phyloP scores from a whole-genome alignment of 2,888 invertebrate species.

The Julus scanicus region DNA sequence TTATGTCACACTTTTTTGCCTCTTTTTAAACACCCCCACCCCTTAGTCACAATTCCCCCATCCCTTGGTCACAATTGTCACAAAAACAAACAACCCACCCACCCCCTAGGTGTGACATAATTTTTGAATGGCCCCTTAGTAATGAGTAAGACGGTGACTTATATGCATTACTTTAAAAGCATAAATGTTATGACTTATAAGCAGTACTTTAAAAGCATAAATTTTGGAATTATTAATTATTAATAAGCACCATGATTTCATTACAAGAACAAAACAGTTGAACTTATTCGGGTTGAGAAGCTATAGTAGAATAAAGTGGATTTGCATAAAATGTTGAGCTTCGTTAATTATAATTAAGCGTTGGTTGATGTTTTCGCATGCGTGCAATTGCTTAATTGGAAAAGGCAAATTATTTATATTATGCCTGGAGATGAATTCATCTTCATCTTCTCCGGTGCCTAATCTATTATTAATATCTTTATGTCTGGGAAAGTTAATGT shows the following conservation, averaged over 20 bases:
- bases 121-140: too few relatives aligned
- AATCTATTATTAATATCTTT: slow-evolving; percentile 47
- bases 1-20: too few relatives aligned
- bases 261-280: slow-evolving; percentile 2
- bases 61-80: too few relatives aligned
- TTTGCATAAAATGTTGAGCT: neutral
- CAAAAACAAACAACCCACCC: too few relatives aligned
- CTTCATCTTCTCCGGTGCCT: slow-evolving; percentile 34
- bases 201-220: too few relatives aligned
- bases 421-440: slow-evolving; percentile 34
- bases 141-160: too few relatives aligned
- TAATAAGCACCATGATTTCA: neutral
- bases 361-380: neutral
- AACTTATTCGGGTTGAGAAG: neutral
- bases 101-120: too few relatives aligned
- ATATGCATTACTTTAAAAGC: too few relatives aligned
- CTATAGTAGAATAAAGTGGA: neutral
- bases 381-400: slow-evolving; percentile 43
- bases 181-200: too few relatives aligned
- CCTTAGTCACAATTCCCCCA: too few relatives aligned
- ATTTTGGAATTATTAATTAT: too few relatives aligned
- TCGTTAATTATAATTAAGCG: slow-evolving; percentile 47
- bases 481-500: slow-evolving; percentile 5
- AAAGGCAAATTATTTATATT: slow-evolving; percentile 47
- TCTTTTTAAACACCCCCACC: too few relatives aligned